phyloP scores from a whole-genome alignment of 53 echinoderm and acorn worm species.

The Echinarachnius parma region DNA sequence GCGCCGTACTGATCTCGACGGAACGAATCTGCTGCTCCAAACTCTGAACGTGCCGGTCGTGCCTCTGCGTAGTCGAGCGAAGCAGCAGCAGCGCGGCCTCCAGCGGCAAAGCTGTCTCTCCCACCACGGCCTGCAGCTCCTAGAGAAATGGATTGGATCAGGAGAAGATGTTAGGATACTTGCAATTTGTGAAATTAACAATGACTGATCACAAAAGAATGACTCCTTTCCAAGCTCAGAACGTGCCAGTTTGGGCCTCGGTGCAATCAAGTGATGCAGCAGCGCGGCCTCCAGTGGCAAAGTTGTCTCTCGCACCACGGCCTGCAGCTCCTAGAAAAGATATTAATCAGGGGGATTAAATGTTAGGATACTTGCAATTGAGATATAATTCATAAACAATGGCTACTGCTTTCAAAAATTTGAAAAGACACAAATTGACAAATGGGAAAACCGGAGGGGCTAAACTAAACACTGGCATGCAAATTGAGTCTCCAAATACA shows the following conservation, averaged over 20 bases:
- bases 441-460: too few species aligned
- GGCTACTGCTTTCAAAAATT: too few species aligned
- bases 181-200: too few species aligned
- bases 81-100: not conserved
- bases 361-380: too few species aligned
- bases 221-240: slow-evolving; percentile 1
- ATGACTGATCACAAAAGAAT: not conserved
- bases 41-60: slow-evolving; percentile 10
- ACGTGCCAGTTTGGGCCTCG: slow-evolving; percentile 4
- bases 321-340: not conserved
- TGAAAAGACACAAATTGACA: too few species aligned
- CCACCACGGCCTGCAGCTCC: not conserved
- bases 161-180: too few species aligned
- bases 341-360: too few species aligned
- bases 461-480: too few species aligned
- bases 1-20: slow-evolving; percentile 13
- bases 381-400: too few species aligned
- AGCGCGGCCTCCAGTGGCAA: not conserved
- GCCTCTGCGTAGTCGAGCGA: slow-evolving; percentile 13
- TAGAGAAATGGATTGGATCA: not conserved
- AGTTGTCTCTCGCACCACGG: not conserved
- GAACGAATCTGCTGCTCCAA: not conserved
- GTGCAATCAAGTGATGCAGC: slow-evolving; percentile 2
- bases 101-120: not conserved
- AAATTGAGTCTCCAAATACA: too few species aligned